A percentile compares a stretch with the other conserved stretches of the same genome.
phyloP scores from a whole-genome alignment of 2,888 invertebrate species.

The Stenolophus ochropezus region DNA sequence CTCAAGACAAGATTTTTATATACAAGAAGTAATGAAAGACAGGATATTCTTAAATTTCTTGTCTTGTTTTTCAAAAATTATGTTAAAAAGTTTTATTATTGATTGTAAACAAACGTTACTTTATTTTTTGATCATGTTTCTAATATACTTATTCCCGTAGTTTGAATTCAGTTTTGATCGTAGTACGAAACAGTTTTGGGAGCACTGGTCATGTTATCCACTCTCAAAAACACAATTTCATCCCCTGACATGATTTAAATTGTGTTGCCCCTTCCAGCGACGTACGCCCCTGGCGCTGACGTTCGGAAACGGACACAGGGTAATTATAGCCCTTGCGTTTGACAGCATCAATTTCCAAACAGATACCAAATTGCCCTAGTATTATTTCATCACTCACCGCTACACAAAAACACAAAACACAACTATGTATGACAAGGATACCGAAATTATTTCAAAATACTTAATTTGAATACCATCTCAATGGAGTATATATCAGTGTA shows the following conservation, averaged over 20 bases:
- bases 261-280: slow-evolving; percentile 8
- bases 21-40: too few species aligned
- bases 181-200: background rate
- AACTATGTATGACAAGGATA: too few species aligned
- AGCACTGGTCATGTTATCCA: background rate
- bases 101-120: too few species aligned
- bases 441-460: too few species aligned
- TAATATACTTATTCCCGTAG: too few species aligned
- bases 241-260: slow-evolving; percentile 36
- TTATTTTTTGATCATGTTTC: too few species aligned
- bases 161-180: background rate
- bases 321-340: slow-evolving; percentile 19
- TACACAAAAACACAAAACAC: background rate
- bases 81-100: too few species aligned
- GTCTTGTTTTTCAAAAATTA: too few species aligned
- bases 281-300: slow-evolving; percentile 29
- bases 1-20: too few species aligned
- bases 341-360: slow-evolving; percentile 18
- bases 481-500: too few species aligned
- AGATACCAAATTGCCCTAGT: slow-evolving; percentile 9
- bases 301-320: slow-evolving; percentile 2
- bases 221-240: slow-evolving; percentile 10
- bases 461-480: too few species aligned
- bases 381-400: background rate
- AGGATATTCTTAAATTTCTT: too few species aligned